Base-by-base conservation (phyloP, 2,888 invertebrate genomes). In the Drosophila greeni region DNA sequence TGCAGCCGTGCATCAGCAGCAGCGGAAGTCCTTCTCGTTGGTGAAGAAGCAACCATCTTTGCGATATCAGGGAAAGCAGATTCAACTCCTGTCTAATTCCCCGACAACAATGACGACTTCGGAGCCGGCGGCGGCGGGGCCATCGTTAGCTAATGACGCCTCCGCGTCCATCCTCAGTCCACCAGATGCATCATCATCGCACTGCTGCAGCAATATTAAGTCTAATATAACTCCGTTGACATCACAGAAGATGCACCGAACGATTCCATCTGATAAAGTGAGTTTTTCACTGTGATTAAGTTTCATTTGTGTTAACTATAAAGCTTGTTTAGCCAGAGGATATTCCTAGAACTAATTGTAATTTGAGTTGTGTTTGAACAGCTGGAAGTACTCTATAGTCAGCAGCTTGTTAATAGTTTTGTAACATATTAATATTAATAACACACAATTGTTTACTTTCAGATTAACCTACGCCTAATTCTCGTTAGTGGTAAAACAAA, bases 401-500 rank as follows among this genome's bases (percentile, higher is more conserved):
- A 7, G 9, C 3, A 26, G 26, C 3, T 26, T 3, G 3, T 26
- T 12, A 5, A 31, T 12, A 0, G 12, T 12, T 31, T 31, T 31
- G 12, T 12, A 31, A n/a, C 8, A n/a, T n/a, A n/a, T n/a, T 8
- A 16, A 39, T n/a, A 39, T 31, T 23, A 3, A 31, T 33, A 23
- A 12, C 16, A 49, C 18, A 12, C 5, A 26, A 18, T 20, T 14
- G 3, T 26, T 12, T 45, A 11, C 64, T 86, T 86, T 11, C 94
- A 99, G 98, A 97, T 99, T 90, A 98, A 98, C 91, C 92, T 99
- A 90, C 94, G 97, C 89, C 93, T 99, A 91, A 99, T 99, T 89
- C 93, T 99, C 90, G 99, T 99, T 89, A 98, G 97, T 90, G 99
- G 99, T 86, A 97, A 98, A 91, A 99, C 98, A 90, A 97, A 97